Evolutionary conservation across 1,140 invertebrate species (phyloP).

Genomic region (Conus betulinus): DNA sequence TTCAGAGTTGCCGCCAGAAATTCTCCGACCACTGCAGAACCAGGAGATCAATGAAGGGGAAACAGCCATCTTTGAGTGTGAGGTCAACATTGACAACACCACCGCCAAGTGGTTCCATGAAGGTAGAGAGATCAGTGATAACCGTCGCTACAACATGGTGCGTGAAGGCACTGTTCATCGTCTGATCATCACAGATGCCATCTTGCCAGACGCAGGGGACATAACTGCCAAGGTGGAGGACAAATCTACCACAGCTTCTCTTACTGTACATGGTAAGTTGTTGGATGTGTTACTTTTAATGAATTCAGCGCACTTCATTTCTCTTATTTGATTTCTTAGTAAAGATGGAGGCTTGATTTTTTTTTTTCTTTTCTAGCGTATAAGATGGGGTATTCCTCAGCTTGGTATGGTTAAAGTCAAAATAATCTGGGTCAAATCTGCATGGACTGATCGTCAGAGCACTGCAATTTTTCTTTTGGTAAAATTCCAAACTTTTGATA

Average conservation of each 20-base stretch:
- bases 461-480: too few species aligned
- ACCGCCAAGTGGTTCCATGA: slow-evolving; percentile 76
- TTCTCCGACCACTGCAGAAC: slow-evolving; percentile 73
- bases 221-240: slow-evolving; percentile 70
- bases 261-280: slow-evolving; percentile 67
- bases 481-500: too few species aligned
- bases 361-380: too few species aligned
- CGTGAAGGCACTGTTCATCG: slow-evolving; percentile 64
- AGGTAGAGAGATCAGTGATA: slow-evolving; percentile 67
- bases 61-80: slow-evolving; percentile 77
- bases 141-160: slow-evolving; percentile 85
- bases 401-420: too few species aligned
- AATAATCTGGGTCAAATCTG: too few species aligned
- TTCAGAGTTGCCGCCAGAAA: slow-evolving; percentile 66
- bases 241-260: slow-evolving; percentile 64
- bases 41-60: slow-evolving; percentile 80
- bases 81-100: slow-evolving; percentile 72
- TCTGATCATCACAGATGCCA: slow-evolving; percentile 67
- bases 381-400: too few species aligned
- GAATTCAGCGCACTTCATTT: not conserved
- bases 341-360: too few species aligned
- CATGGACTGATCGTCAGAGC: too few species aligned
- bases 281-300: not conserved
- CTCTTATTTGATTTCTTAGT: too few species aligned
- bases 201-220: slow-evolving; percentile 64